These are phyloP conservation scores for Xestia c-nigrum DNA, from an alignment of 2,888 invertebrate genomes.

Conservation along the genomic window DNA sequence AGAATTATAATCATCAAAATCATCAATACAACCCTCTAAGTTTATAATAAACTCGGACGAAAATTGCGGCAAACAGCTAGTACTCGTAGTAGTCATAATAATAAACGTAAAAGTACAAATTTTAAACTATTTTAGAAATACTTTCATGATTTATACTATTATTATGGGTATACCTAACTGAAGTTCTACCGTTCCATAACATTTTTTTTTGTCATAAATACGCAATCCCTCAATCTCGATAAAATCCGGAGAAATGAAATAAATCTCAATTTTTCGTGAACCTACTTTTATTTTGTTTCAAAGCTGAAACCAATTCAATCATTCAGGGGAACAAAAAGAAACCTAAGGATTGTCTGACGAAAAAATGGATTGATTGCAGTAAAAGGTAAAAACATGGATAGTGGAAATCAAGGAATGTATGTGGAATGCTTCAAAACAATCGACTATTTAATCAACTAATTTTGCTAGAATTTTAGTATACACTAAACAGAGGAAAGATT, in stretches of 20 bases:
- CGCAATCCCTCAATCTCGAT: not conserved
- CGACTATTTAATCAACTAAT: not conserved
- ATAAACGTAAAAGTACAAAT: not conserved
- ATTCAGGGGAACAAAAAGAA: conserved; percentile 48
- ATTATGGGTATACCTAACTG: not conserved
- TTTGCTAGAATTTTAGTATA: too few relatives aligned
- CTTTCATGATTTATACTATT: not conserved
- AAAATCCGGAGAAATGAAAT: conserved; percentile 31
- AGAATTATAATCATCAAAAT: too few relatives aligned
- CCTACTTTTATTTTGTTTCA: conserved; percentile 44
- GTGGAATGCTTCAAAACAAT: conserved; percentile 3
- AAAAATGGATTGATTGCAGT: conserved; percentile 39
- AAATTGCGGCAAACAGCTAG: too few relatives aligned
- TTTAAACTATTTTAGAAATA: not conserved
- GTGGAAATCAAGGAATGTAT: not conserved
- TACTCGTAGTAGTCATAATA: too few relatives aligned
- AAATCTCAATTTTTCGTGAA: conserved; percentile 48
- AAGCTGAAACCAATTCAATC: conserved; percentile 51
- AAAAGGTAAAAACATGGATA: not conserved
- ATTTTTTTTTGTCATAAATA: not conserved
- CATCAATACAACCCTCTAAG: too few relatives aligned
- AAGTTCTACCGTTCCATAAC: not conserved
- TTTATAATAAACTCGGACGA: too few relatives aligned
- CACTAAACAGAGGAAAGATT: too few relatives aligned
- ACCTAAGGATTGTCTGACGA: conserved; percentile 14